Conservation (phyloP, 2,888 invertebrate species). For the Lutraria lutraria region DNA sequence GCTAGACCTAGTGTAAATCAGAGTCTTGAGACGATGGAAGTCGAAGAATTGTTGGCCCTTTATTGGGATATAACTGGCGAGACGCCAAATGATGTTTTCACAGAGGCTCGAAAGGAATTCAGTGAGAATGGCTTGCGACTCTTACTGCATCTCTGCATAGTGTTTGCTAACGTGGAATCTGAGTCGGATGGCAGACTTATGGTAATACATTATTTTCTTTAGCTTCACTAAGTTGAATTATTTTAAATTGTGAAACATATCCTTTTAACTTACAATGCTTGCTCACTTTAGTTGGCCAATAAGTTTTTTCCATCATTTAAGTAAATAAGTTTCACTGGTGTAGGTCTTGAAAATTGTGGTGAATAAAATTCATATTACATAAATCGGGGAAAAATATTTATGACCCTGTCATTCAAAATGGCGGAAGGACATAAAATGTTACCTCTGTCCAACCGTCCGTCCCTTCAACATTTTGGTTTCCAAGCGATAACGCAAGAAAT, state of each 20-base stretch:
- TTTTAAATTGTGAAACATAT: background rate
- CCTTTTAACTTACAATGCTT: background rate
- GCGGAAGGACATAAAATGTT: too few relatives aligned
- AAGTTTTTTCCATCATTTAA: background rate
- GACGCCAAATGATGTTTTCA: constrained; percentile 12
- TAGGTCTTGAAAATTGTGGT: background rate
- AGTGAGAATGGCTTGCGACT: background rate
- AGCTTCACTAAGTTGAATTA: background rate
- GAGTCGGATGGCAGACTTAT: background rate
- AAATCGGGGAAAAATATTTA: background rate
- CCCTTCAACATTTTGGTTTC: too few relatives aligned
- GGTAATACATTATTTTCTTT: background rate
- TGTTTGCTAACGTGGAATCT: constrained; percentile 34
- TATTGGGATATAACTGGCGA: constrained; percentile 21
- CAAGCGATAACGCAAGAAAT: too few relatives aligned
- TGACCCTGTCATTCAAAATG: too few relatives aligned
- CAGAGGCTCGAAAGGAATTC: background rate
- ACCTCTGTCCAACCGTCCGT: too few relatives aligned
- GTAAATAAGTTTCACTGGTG: background rate
- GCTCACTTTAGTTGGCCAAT: background rate
- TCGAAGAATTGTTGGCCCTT: constrained; percentile 16
- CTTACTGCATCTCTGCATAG: constrained; percentile 24
- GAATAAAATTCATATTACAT: background rate
- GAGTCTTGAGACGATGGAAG: background rate
- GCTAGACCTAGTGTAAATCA: background rate